Evolutionary conservation across 2,888 invertebrate genomes (phyloP).

Genomic region (Tetranychus truncatus): DNA sequence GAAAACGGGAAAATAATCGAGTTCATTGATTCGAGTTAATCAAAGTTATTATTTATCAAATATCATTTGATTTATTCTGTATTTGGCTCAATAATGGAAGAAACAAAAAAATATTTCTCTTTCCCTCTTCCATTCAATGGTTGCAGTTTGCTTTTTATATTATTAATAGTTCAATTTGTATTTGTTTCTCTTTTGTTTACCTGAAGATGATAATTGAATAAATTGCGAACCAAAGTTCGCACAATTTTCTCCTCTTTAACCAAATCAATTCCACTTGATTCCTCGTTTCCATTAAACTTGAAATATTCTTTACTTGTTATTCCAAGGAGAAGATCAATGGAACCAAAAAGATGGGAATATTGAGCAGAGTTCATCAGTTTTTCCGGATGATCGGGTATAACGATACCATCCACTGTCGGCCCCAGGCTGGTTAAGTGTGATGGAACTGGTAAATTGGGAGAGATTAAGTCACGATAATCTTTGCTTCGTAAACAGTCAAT

Average conservation of each 20-base stretch:
- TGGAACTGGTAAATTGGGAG: constrained; percentile 46
- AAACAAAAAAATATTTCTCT: too few species aligned
- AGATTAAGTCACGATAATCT: constrained; percentile 56
- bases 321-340: constrained; percentile 32
- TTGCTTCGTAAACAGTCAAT: constrained; percentile 65
- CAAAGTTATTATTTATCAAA: too few species aligned
- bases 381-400: constrained; percentile 39
- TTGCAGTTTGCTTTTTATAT: too few species aligned
- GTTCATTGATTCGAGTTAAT: too few species aligned
- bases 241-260: constrained; percentile 30
- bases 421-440: constrained; percentile 74
- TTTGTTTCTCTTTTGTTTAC: constrained; percentile 18
- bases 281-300: constrained; percentile 26
- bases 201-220: constrained; percentile 58
- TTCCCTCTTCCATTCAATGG: too few species aligned
- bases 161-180: too few species aligned
- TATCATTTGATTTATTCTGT: too few species aligned
- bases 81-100: too few species aligned
- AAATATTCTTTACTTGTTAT: constrained; percentile 25
- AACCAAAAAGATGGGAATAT: constrained; percentile 6
- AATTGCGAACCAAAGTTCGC: constrained; percentile 58
- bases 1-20: too few species aligned
- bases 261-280: constrained; percentile 66
- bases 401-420: constrained; percentile 76
- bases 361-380: constrained; percentile 37